Conservation (phyloP, 2,888 invertebrate genomes). For the Eristalinus aeneus region DNA sequence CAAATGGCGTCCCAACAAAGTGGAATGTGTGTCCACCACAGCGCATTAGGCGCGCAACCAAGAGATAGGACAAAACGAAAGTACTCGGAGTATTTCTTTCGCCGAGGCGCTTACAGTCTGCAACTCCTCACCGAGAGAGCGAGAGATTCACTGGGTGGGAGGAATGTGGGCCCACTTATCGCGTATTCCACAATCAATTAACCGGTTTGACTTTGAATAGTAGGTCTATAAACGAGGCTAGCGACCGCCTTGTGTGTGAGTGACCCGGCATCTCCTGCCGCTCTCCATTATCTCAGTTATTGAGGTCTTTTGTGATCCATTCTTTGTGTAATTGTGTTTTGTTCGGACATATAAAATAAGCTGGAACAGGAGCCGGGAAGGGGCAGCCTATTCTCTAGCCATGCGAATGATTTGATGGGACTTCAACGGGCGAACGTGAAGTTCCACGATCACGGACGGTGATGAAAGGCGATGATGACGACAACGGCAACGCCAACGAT, state of each 20-base stretch:
- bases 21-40: constrained; percentile 10
- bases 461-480: constrained; percentile 29
- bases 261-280: not conserved
- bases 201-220: constrained; percentile 55
- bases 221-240: constrained; percentile 20
- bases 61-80: constrained; percentile 12
- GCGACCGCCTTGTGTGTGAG: not conserved
- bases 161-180: constrained; percentile 61
- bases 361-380: not conserved
- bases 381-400: constrained; percentile 18
- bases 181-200: constrained; percentile 58
- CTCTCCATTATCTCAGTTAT: constrained; percentile 32
- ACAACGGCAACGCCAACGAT: not conserved
- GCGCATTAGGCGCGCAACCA: constrained; percentile 22
- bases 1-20: not conserved
- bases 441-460: constrained; percentile 38
- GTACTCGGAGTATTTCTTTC: constrained; percentile 3
- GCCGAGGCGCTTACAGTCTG: not conserved
- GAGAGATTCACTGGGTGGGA: constrained; percentile 32
- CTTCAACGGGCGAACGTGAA: constrained; percentile 9
- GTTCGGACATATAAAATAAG: constrained; percentile 58
- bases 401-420: constrained; percentile 43
- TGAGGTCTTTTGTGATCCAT: constrained; percentile 57
- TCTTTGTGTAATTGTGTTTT: constrained; percentile 45
- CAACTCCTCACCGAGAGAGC: not conserved